These are phyloP conservation scores for Orycteropus afer DNA, from an alignment of 2,113 vertebrate species.

Conservation along the genomic window DNA sequence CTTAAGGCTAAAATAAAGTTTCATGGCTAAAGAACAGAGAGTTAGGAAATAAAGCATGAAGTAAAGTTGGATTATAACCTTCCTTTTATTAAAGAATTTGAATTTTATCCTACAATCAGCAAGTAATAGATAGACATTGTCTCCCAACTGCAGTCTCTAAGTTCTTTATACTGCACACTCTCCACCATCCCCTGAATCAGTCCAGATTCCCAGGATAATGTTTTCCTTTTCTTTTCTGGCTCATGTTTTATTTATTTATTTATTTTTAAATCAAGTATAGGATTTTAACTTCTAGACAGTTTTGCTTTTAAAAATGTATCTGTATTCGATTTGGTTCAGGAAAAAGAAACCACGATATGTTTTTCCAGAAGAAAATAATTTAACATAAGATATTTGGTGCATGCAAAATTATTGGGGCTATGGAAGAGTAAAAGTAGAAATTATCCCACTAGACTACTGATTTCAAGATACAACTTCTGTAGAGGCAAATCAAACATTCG, in stretches of 20 bases:
- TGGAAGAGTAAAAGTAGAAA: neutral
- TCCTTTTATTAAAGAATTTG: neutral
- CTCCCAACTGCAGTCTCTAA: neutral
- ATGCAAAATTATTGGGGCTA: neutral
- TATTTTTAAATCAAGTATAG: no score
- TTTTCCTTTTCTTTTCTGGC: neutral
- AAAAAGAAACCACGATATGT: neutral
- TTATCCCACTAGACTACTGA: neutral
- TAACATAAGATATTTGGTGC: neutral
- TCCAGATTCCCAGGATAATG: neutral
- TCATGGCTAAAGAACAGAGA: neutral
- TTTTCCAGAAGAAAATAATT: constrained; percentile 34
- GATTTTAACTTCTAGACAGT: neutral
- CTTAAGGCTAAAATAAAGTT: neutral
- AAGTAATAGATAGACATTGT: neutral
- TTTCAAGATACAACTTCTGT: neutral
- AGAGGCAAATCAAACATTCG: neutral
- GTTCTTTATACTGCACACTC: neutral
- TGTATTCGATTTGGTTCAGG: neutral
- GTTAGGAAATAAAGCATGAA: neutral
- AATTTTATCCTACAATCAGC: neutral
- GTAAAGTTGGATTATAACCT: neutral
- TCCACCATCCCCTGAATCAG: accelerated
- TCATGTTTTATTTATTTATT: neutral
- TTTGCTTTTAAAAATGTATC: neutral